Conservation (phyloP, 1,140 invertebrate species). For the Cheumatopsyche charites region DNA sequence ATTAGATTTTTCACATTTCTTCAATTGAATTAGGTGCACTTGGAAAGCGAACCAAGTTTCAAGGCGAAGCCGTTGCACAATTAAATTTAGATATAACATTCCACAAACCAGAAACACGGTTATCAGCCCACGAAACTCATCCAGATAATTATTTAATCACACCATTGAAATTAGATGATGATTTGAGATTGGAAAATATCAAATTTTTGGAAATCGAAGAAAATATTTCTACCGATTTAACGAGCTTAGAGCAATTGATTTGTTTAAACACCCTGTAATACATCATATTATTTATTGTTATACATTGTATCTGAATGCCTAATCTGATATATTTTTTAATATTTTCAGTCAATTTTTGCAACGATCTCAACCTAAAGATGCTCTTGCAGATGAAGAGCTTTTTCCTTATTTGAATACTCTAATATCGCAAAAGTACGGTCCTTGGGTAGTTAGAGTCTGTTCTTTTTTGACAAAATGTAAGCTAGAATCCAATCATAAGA, state of each 20-base stretch:
- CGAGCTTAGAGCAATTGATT: slow-evolving; percentile 78
- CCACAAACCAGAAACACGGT: slow-evolving; percentile 55
- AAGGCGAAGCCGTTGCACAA: slow-evolving; percentile 81
- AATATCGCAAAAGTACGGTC: slow-evolving; percentile 68
- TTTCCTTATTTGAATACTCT: slow-evolving; percentile 76
- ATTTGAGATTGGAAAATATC: slow-evolving; percentile 80
- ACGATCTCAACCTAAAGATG: slow-evolving; percentile 77
- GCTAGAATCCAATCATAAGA: slow-evolving; percentile 75
- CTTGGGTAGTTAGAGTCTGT: slow-evolving; percentile 73
- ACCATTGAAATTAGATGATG: slow-evolving; percentile 79
- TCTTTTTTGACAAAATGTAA: slow-evolving; percentile 75
- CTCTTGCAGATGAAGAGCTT: slow-evolving; percentile 79
- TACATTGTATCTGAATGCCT: background rate
- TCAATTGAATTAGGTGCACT: slow-evolving; percentile 66
- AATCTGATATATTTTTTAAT: background rate
- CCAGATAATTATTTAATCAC: slow-evolving; percentile 61
- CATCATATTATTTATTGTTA: slow-evolving; percentile 21
- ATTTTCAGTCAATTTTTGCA: slow-evolving; percentile 65
- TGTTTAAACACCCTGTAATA: slow-evolving; percentile 74
- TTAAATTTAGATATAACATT: slow-evolving; percentile 71
- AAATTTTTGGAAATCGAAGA: slow-evolving; percentile 69
- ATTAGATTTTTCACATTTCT: slow-evolving; percentile 22
- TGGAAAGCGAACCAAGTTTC: slow-evolving; percentile 89
- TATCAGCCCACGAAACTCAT: slow-evolving; percentile 58
- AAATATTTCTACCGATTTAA: slow-evolving; percentile 64